A percentile compares a stretch with the other conserved stretches of the same genome.
These are phyloP conservation scores for Pissodes strobi DNA, from an alignment of 1,140 invertebrate species.

Conservation along the genomic window DNA sequence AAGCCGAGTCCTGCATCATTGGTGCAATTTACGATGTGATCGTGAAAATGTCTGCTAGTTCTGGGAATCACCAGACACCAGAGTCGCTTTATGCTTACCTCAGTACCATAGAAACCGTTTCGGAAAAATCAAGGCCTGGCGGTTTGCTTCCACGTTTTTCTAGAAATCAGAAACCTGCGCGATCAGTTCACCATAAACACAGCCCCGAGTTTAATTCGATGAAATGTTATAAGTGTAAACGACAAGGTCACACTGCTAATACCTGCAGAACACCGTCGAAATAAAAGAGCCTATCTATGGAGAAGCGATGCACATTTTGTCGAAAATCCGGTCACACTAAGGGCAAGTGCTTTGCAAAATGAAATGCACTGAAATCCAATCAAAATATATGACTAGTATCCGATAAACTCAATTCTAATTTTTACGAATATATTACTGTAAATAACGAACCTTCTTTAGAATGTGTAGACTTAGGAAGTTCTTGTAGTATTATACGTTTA, in stretches of 20 bases:
- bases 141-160: too few species aligned
- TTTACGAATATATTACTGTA: constrained; percentile 7
- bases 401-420: background rate
- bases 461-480: constrained; percentile 24
- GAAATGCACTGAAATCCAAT: background rate
- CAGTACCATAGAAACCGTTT: background rate
- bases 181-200: background rate
- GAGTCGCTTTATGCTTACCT: constrained; percentile 26
- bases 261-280: background rate
- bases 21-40: constrained; percentile 37
- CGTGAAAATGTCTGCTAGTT: constrained; percentile 21
- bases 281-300: background rate
- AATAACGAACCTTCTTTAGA: background rate
- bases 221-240: background rate
- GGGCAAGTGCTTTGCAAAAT: background rate
- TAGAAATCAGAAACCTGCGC: background rate
- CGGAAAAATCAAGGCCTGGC: background rate
- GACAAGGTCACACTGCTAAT: background rate
- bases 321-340: background rate
- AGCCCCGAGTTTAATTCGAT: too few species aligned
- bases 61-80: constrained; percentile 29
- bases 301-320: constrained; percentile 5
- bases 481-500: constrained; percentile 4
- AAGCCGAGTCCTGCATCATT: constrained; percentile 51
- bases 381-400: constrained; percentile 12